Percentiles rank a stretch among this genome's conserved stretches.
Conservation (phyloP, 2,888 invertebrate genomes). For the Arrhopalites spinosus region DNA sequence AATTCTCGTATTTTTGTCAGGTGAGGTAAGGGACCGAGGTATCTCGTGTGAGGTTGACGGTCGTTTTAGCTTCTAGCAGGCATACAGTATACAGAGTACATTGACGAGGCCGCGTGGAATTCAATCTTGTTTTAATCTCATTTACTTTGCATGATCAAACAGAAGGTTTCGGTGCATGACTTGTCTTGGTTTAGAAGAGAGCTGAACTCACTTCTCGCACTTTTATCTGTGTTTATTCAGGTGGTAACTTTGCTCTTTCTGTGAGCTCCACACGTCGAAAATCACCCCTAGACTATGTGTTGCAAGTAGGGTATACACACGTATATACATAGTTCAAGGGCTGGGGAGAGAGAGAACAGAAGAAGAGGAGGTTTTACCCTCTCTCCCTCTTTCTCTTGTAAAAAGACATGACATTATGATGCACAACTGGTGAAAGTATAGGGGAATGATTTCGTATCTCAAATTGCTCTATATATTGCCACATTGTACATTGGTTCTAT, state of each 20-base stretch:
- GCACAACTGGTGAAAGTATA: not conserved
- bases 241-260: slow-evolving; percentile 45
- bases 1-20: not conserved
- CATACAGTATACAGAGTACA: not conserved
- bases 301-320: not conserved
- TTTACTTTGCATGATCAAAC: slow-evolving; percentile 57
- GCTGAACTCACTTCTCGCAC: slow-evolving; percentile 32
- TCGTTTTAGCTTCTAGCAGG: not conserved
- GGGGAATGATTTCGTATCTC: no score
- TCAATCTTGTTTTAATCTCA: slow-evolving; percentile 54
- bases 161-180: slow-evolving; percentile 38
- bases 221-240: slow-evolving; percentile 57
- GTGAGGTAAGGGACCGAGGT: slow-evolving; percentile 7
- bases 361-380: not conserved
- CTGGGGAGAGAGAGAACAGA: not conserved
- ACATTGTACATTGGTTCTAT: no score
- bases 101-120: slow-evolving; percentile 38
- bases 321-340: not conserved
- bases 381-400: no score
- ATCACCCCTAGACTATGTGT: slow-evolving; percentile 13
- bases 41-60: not conserved
- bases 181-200: slow-evolving; percentile 5
- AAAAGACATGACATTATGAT: no score
- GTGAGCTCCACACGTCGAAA: slow-evolving; percentile 9
- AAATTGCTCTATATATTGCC: no score